Conservation (phyloP, 2,113 vertebrate species). For the Ophthalmolycus amberensis region DNA sequence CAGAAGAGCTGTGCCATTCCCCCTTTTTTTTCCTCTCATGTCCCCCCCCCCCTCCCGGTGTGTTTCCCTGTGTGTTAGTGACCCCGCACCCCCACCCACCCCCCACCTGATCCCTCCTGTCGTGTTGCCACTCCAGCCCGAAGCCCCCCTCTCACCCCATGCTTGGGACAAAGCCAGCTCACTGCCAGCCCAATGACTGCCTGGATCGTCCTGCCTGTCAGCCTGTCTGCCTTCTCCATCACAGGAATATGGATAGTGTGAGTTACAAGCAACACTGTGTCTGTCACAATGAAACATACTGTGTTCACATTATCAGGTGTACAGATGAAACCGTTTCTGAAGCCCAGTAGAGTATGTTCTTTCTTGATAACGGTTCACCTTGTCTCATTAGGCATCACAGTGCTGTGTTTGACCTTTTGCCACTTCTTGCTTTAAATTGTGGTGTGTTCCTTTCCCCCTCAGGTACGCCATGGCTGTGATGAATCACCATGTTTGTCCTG, state of each 20-base stretch:
- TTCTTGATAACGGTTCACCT: neutral
- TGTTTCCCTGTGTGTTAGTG: slow-evolving; percentile 74
- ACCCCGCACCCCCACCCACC: slow-evolving; percentile 69
- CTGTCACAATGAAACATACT: neutral
- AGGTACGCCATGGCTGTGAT: slow-evolving; percentile 96
- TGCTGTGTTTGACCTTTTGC: slow-evolving; percentile 11
- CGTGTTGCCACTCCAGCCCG: slow-evolving; percentile 59
- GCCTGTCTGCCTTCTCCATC: slow-evolving; percentile 94
- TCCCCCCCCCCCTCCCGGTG: slow-evolving; percentile 71
- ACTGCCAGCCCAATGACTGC: slow-evolving; percentile 92
- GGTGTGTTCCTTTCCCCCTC: slow-evolving; percentile 21
- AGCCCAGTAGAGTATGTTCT: neutral
- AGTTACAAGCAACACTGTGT: slow-evolving; percentile 66
- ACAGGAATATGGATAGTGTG: slow-evolving; percentile 97
- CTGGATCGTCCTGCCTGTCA: slow-evolving; percentile 95
- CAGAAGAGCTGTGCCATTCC: slow-evolving; percentile 68
- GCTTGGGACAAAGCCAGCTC: slow-evolving; percentile 82
- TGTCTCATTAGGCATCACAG: neutral
- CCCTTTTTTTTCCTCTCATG: slow-evolving; percentile 75
- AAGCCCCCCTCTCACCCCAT: slow-evolving; percentile 81
- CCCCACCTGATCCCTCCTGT: slow-evolving; percentile 57
- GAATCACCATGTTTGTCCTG: slow-evolving; percentile 95
- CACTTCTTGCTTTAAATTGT: slow-evolving; percentile 9
- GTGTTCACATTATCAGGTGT: neutral
- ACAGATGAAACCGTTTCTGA: neutral